Percentiles rank a stretch among this genome's conserved stretches.
Conservation (phyloP, 2,888 invertebrate genomes). For the Aporophyla lueneburgensis region DNA sequence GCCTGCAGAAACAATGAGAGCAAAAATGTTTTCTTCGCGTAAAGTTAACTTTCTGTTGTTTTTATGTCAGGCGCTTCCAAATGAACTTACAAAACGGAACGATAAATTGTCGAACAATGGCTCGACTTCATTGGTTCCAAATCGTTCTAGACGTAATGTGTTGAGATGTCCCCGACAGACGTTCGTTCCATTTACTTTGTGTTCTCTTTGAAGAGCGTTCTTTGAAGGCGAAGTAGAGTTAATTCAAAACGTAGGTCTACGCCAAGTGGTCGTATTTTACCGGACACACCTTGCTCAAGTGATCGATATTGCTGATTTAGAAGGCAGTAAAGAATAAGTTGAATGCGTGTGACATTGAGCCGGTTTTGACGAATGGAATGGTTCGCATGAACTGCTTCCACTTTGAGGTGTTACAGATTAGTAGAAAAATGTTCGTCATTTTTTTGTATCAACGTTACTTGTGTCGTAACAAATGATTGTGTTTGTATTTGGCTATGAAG, state of each 20-base stretch:
- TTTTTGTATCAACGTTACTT: slow-evolving; percentile 34
- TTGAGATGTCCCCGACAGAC: slow-evolving; percentile 71
- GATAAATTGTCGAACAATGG: slow-evolving; percentile 71
- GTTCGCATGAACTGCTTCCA: slow-evolving; percentile 29
- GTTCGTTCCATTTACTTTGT: slow-evolving; percentile 72
- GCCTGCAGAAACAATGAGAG: slow-evolving; percentile 75
- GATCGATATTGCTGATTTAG: slow-evolving; percentile 56
- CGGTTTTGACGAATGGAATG: slow-evolving; percentile 41
- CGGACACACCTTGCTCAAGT: slow-evolving; percentile 52
- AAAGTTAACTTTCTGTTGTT: slow-evolving; percentile 70
- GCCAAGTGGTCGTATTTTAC: slow-evolving; percentile 52
- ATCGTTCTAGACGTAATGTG: slow-evolving; percentile 68
- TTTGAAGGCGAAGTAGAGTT: slow-evolving; percentile 58
- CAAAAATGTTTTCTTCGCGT: slow-evolving; percentile 53
- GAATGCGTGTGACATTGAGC: slow-evolving; percentile 39
- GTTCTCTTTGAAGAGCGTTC: slow-evolving; percentile 66
- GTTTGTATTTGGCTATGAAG: slow-evolving; percentile 23
- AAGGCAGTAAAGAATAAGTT: slow-evolving; percentile 48
- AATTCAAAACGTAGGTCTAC: slow-evolving; percentile 68
- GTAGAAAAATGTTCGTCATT: slow-evolving; percentile 38
- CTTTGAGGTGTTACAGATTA: slow-evolving; percentile 43
- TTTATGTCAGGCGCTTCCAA: slow-evolving; percentile 73
- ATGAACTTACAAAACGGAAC: slow-evolving; percentile 67
- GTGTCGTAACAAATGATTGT: slow-evolving; percentile 27
- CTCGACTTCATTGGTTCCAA: slow-evolving; percentile 69